Evolutionary conservation across 2,888 invertebrate species (phyloP), one percentile per base, ranked within the genome.

Genomic region (Scaptomyza flava): DNA sequence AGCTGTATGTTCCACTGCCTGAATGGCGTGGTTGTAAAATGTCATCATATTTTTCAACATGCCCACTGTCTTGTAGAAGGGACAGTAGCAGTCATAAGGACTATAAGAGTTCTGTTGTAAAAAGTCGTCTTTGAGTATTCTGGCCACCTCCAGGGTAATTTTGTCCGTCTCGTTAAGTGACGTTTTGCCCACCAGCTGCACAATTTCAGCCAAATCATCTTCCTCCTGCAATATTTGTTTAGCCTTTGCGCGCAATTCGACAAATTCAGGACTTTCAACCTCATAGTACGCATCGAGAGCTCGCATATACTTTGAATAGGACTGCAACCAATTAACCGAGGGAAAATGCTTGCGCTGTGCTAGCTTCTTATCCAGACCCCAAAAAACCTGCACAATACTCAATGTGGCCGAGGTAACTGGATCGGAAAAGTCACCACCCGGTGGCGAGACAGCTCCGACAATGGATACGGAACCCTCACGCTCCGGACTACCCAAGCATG

Each of bases 351-450:
- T 99, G 79, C 99, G 95, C 93, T 99, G 99, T 0, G 99, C 99
- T 68, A 99, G 94, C 92, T 99, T 99, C 93, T 99, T 99, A 93
- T 99, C 99, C 90, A 99, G 93, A 54, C 99, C 99, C 99, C 99
- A 99, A 94, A 99, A 99, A 92, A 99, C 99, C 93, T 99, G 99
- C 69, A 99, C 99, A 91, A 99, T 99, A 93, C 98, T 97, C 67
- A 99, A 95, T 6, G 99, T 99, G 66, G 99, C 99, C 0, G 99
- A 98, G 3, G 99, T 99, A 58, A 99, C 99, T 46, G 99, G 99
- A 94, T 99, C 99, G 12, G 99, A 99, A 95, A 99, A 99, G 93
- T 99, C 99, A 93, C 99, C 99, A 92, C 99, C 99, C 87, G 99
- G 99, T 33, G 99, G 99, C 2, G 99, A 99, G 65, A 99, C 99